Conservation (phyloP, 2,797 vertebrate species). For the Galago senegalensis region DNA sequence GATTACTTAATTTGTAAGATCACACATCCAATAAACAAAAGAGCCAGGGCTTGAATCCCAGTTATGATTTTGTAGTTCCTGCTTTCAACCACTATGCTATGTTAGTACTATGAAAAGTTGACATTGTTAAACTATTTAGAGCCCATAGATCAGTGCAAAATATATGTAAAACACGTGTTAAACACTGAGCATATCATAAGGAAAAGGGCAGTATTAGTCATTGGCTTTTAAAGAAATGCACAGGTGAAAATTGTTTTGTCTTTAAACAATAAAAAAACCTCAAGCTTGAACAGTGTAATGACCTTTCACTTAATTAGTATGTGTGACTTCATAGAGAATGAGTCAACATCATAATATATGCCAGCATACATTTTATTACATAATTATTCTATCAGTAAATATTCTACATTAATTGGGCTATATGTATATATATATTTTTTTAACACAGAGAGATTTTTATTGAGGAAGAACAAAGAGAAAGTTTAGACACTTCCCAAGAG, state of each 20-base stretch:
- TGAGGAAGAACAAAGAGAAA: no score
- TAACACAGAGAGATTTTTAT: no score
- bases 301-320: constrained; percentile 22
- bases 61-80: not conserved
- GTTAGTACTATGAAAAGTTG: not conserved
- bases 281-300: constrained; percentile 42
- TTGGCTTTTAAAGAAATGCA: not conserved
- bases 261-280: not conserved
- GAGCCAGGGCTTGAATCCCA: not conserved
- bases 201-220: not conserved
- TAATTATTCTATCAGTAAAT: constrained; percentile 33
- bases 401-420: constrained; percentile 40
- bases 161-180: not conserved
- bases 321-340: constrained; percentile 25
- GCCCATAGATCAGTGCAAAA: not conserved
- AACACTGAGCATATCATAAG: not conserved
- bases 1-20: constrained; percentile 1
- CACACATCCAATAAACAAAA: not conserved
- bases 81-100: not conserved
- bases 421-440: no score
- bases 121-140: not conserved
- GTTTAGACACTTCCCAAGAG: no score
- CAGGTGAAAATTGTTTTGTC: not conserved
- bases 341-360: constrained; percentile 3
- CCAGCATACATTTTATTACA: constrained; percentile 22